These are phyloP conservation scores for Onthophagus taurus DNA, from an alignment of 1,140 invertebrate species.

Conservation along the genomic window DNA sequence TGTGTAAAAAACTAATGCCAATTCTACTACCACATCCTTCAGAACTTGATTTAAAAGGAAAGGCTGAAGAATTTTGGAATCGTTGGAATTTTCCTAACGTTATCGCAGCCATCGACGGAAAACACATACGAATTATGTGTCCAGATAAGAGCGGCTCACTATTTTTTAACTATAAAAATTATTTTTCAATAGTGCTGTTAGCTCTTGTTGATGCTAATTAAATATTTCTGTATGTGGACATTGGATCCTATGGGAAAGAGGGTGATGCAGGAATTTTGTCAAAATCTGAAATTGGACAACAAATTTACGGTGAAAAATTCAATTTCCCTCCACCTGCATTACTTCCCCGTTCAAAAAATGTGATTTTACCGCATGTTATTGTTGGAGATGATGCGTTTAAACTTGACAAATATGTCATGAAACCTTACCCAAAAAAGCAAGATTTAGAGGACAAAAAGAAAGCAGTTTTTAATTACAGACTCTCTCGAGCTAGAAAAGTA, in stretches of 20 bases:
- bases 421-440: conserved; percentile 18
- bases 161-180: conserved; percentile 34
- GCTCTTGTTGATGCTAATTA: conserved; percentile 42
- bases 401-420: conserved; percentile 26
- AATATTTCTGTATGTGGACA: conserved; percentile 39
- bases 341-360: conserved; percentile 8
- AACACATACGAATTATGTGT: conserved; percentile 34
- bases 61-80: conserved; percentile 32
- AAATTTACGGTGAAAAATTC: background rate
- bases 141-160: conserved; percentile 32
- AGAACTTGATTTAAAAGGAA: conserved; percentile 17
- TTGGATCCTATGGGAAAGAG: conserved; percentile 38
- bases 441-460: conserved; percentile 17
- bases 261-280: conserved; percentile 33
- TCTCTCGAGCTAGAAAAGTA: conserved; percentile 31
- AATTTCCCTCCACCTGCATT: background rate
- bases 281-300: conserved; percentile 9
- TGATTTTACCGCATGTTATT: conserved; percentile 22
- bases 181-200: conserved; percentile 40
- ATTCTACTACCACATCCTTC: conserved; percentile 14
- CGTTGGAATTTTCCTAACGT: conserved; percentile 42
- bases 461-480: conserved; percentile 41
- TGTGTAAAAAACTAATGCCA: conserved; percentile 17
- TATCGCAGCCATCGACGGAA: conserved; percentile 40
- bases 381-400: conserved; percentile 28